Conservation (phyloP, 2,797 vertebrate species). For the Bradypus variegatus region DNA sequence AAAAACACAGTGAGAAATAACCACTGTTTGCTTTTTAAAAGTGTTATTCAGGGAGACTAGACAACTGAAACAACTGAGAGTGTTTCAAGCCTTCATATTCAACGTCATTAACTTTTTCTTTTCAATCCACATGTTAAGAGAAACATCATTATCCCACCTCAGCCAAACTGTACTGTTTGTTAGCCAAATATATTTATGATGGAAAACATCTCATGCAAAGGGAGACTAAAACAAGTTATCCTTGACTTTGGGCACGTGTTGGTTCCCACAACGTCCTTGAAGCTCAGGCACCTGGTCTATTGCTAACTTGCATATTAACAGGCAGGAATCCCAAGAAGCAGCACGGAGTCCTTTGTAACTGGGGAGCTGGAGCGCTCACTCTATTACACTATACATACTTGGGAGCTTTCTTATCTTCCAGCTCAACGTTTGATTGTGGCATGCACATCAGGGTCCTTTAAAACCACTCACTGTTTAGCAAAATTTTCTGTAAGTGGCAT, state of each 20-base stretch:
- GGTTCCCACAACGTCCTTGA: not conserved
- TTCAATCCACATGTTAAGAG: slow-evolving; percentile 6
- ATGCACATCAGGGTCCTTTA: not conserved
- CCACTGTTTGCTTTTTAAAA: not conserved
- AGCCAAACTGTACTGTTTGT: not conserved
- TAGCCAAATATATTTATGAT: not conserved
- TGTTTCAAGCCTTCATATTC: slow-evolving; percentile 19
- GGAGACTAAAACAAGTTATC: not conserved
- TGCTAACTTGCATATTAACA: not conserved
- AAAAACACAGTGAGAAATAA: not conserved
- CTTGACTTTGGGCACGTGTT: not conserved
- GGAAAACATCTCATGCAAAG: not conserved
- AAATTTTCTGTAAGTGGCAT: not conserved
- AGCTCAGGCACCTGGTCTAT: not conserved
- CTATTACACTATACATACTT: slow-evolving; percentile 66
- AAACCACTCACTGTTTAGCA: slow-evolving; percentile 3
- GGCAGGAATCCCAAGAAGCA: not conserved
- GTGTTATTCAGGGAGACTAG: not conserved
- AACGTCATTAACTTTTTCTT: not conserved
- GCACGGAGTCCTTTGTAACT: not conserved
- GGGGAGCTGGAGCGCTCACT: not conserved
- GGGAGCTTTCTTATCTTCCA: slow-evolving; percentile 66
- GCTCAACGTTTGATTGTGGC: slow-evolving; percentile 49
- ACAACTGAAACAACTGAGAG: not conserved
- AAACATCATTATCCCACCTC: not conserved